Evolutionary conservation across 2,888 invertebrate species (phyloP), one percentile per base, ranked within the genome.

Genomic region (Branchinecta sandiegonensis): DNA sequence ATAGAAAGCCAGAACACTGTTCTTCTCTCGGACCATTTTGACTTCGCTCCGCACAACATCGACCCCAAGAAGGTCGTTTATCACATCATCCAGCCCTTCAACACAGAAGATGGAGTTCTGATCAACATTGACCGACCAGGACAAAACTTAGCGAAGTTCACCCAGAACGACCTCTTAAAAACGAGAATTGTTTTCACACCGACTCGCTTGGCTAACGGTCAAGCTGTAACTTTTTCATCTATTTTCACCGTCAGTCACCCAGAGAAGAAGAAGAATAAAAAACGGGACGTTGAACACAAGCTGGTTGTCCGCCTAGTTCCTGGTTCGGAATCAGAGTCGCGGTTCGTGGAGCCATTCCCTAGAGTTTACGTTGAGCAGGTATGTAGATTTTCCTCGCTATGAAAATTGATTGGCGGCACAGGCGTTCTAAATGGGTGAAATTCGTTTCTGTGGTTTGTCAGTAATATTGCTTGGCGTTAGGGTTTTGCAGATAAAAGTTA

Each of bases 181-280:
- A 23, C 63, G n/a, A n/a, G 63, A 56, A 56, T 56, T 23, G 63
- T 56, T 8, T 56, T 56, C 63, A 56, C 63, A 17, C 63, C 63
- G 9, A 23, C 63, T 23, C 63, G 63, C n/a, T 56, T 23, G 9
- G 63, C 63, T 17, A 56, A 56, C 23, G 63, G 63, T 17, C 63
- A 56, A 56, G 23, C 63, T 17, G n/a, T 23, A n/a, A n/a, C 23
- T 56, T 56, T 56, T 8, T 17, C 63, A n/a, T 56, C 63, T 8
- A 9, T 56, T 56, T 56, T 56, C 63, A 56, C 63, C 63, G 63
- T 56, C 23, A 56, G 63, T 56, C 63, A 56, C 23, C 63, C 63
- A n/a, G 63, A 56, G 63, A 56, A 56, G 63, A 56, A 56, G 23
- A 56, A 56, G 63, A 56, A 56, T 56, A 56, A 56, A 23, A 56